Percentiles rank a stretch among this genome's conserved stretches.
Evolutionary conservation across 92 coral and sea anemone genomes (phyloP).

Genomic region (Porites cylindrica): DNA sequence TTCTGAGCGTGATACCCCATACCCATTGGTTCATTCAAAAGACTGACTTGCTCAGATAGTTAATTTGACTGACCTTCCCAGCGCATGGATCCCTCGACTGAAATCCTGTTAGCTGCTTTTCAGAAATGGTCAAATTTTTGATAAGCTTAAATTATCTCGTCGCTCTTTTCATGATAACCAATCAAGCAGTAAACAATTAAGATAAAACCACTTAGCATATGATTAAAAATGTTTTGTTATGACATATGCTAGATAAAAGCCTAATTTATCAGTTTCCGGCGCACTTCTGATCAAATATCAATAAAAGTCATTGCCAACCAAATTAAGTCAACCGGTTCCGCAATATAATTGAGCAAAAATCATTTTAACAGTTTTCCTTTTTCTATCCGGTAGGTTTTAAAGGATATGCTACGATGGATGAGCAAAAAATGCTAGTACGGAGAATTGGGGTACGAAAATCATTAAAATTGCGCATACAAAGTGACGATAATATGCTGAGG

Average conservation of each 20-base stretch:
- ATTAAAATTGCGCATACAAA: too few relatives aligned
- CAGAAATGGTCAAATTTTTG: background rate
- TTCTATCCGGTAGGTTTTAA: too few relatives aligned
- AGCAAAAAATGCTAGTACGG: too few relatives aligned
- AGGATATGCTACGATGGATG: too few relatives aligned
- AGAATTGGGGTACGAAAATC: too few relatives aligned
- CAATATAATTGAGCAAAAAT: background rate
- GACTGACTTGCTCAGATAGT: too few relatives aligned
- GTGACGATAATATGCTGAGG: too few relatives aligned
- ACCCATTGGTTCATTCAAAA: too few relatives aligned
- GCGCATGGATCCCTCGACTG: too few relatives aligned
- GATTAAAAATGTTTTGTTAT: background rate
- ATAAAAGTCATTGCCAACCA: background rate
- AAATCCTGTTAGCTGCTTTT: background rate
- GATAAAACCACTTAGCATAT: background rate
- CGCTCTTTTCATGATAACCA: background rate
- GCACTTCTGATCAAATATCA: slow-evolving; percentile 2
- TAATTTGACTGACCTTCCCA: too few relatives aligned
- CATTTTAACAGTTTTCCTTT: too few relatives aligned
- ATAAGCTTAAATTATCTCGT: background rate
- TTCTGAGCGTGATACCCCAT: too few relatives aligned
- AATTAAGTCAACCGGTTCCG: background rate
- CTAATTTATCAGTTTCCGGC: background rate
- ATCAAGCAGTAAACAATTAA: background rate
- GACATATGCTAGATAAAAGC: background rate